Evolutionary conservation across 2,888 invertebrate genomes (phyloP).

Genomic region (Rhogogaster chlorosoma): DNA sequence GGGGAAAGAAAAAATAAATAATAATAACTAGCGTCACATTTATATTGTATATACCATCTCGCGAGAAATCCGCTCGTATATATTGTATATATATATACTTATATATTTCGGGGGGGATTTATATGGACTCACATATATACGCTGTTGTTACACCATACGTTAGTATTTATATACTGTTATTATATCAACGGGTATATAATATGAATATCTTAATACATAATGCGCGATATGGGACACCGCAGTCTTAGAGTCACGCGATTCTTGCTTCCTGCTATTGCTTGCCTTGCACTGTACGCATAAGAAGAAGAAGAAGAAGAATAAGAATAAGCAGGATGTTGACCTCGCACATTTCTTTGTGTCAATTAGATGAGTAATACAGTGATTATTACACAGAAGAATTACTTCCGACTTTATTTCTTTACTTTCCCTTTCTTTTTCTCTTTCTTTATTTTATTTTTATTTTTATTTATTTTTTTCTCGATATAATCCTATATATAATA

Average conservation of each 20-base stretch:
- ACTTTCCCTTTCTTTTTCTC: not conserved
- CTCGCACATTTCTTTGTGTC: not conserved
- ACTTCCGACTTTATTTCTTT: not conserved
- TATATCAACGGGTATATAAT: slow-evolving; percentile 1
- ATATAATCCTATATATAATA: not conserved
- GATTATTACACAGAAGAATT: not conserved
- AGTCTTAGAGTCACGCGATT: not conserved
- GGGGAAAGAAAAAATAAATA: too few relatives aligned
- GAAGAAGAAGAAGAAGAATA: not conserved
- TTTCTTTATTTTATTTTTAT: too few relatives aligned
- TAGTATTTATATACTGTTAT: not conserved
- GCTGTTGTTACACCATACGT: too few relatives aligned
- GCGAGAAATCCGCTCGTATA: not conserved
- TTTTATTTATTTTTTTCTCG: not conserved
- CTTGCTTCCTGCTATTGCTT: not conserved
- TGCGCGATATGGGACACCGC: slow-evolving; percentile 12
- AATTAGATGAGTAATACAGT: not conserved
- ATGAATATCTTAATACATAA: not conserved
- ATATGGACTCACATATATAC: too few relatives aligned
- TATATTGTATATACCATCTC: too few relatives aligned
- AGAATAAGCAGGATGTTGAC: not conserved
- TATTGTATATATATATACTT: not conserved
- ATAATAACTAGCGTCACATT: too few relatives aligned
- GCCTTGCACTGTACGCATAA: not conserved
- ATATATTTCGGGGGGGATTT: too few relatives aligned